Evolutionary conservation across 2,797 vertebrate species (phyloP).

Genomic region (Hydrocynus forskahlii): DNA sequence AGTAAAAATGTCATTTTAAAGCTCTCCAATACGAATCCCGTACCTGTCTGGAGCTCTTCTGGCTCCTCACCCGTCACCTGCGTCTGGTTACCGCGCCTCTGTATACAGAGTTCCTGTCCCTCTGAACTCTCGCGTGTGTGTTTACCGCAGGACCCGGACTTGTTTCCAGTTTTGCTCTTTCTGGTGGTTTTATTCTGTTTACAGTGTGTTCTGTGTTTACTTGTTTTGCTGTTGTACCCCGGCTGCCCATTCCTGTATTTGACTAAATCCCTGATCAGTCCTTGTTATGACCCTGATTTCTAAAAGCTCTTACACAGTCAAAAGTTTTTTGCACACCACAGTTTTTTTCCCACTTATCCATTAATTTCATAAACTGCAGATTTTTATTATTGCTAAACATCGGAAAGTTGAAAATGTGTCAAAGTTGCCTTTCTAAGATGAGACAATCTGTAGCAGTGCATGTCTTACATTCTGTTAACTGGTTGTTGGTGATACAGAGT

Average conservation of each 20-base stretch:
- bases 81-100: not conserved
- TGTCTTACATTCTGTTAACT: no score
- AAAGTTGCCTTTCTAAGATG: no score
- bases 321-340: no score
- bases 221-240: not conserved
- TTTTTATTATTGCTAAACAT: no score
- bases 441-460: no score
- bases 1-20: not conserved
- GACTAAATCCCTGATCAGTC: not conserved
- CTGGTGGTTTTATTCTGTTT: not conserved
- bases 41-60: not conserved
- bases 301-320: not conserved
- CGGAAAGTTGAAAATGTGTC: no score
- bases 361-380: no score
- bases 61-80: conserved; percentile 7
- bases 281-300: not conserved
- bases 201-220: not conserved
- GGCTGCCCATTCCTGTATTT: not conserved
- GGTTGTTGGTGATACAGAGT: no score
- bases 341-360: no score
- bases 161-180: conserved; percentile 3
- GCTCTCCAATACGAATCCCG: no score
- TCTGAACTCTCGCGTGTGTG: not conserved
- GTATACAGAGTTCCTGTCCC: not conserved
- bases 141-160: not conserved